A percentile compares a stretch with the other conserved stretches of the same genome.
phyloP scores from a whole-genome alignment of 1,140 invertebrate genomes.

The Acyrthosiphon pisum region DNA sequence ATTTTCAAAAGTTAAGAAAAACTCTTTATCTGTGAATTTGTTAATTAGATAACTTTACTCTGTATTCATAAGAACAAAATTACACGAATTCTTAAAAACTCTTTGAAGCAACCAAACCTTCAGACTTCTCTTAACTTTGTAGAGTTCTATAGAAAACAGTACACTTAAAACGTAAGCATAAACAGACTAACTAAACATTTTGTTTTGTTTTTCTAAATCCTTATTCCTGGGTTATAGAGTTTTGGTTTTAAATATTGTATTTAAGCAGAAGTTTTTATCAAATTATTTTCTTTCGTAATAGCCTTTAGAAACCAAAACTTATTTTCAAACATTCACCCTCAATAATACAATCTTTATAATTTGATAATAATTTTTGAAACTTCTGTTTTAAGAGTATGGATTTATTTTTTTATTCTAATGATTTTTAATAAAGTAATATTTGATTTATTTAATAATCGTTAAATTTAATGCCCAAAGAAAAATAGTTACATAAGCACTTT shows the following conservation, averaged over 20 bases:
- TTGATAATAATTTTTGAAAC: conserved; percentile 15
- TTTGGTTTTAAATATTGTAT: conserved; percentile 13
- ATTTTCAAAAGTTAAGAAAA: background rate
- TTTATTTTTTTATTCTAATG: conserved; percentile 6
- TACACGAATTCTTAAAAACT: background rate
- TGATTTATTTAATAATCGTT: background rate
- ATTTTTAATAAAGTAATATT: background rate
- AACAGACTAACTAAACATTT: conserved; percentile 3
- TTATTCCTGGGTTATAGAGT: background rate
- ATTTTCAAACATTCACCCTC: background rate
- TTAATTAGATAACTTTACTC: background rate
- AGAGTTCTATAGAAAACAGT: background rate
- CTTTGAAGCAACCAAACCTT: background rate
- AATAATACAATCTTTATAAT: background rate
- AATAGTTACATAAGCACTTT: background rate
- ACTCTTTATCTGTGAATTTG: background rate
- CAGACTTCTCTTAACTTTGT: background rate
- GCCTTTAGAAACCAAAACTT: background rate
- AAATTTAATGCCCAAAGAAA: background rate
- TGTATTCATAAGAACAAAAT: background rate
- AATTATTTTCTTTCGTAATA: conserved; percentile 11
- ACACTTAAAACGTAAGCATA: background rate
- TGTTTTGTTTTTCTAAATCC: background rate
- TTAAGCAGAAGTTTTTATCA: conserved; percentile 2
- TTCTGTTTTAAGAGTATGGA: background rate